Evolutionary conservation across 2,113 vertebrate genomes (phyloP), one percentile per base, ranked within the genome.

Genomic region (Blennius ocellaris): DNA sequence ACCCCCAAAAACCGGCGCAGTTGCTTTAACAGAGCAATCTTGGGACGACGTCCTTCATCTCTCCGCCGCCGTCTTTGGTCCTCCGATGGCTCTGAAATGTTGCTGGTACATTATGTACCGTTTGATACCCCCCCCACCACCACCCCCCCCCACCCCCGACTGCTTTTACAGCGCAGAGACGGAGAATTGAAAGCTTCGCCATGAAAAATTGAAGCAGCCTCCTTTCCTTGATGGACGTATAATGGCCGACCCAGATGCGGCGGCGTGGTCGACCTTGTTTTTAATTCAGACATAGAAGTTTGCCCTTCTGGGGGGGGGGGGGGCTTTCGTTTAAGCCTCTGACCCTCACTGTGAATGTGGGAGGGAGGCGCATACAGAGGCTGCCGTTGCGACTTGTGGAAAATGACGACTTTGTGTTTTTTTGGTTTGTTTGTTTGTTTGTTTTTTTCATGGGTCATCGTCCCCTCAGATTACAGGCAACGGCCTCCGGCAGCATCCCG

Each of bases 161-260:
- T 30, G 15, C 8, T 52, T 76, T 66, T 11, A 45, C 47, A 84
- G 58, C 58, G 53, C 54, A 73, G 52, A 73, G 41, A 6, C 71
- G 47, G 52, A 52, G 49, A 87, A 82, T 70, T 70, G 16, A 89
- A 87, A 71, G 64, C 51, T 71, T 77, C 60, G 47, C 54, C 73
- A 60, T 89, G 57, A 88, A 82, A 89, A 77, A 88, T 82, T 69
- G 48, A 88, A 85, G 76, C n/a, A 17, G 21, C 21, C 21, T 30
- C 21, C 21, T 30, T 40, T 17, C 44, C 80, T 65, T 61, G 39
- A 49, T 43, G 6, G 50, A 40, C 62, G 15, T 56, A 72, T 71
- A 61, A 51, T 79, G 51, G 76, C 54, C 83, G 82, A 82, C 87
- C 82, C 59, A 72, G 73, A 80, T 82, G 54, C 17, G 55, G 5